These are phyloP conservation scores for Luehdorfia chinensis DNA, from an alignment of 1,140 invertebrate species.

Conservation along the genomic window DNA sequence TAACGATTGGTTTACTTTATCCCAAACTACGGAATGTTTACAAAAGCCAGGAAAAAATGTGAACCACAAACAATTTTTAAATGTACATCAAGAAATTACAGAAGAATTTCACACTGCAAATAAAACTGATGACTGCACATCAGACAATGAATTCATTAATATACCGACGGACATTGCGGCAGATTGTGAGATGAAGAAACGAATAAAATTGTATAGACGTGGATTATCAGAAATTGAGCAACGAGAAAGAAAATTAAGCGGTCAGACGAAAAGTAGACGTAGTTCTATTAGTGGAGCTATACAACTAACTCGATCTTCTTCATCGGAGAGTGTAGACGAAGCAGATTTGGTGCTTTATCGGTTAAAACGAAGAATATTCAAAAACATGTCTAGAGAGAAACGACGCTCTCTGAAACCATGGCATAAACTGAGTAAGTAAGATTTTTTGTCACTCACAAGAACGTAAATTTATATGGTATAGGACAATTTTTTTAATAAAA, in stretches of 20 bases:
- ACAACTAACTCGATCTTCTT: conserved; percentile 53
- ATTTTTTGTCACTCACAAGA: not conserved
- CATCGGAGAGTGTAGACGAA: conserved; percentile 74
- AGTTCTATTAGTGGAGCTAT: conserved; percentile 56
- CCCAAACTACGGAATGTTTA: not conserved
- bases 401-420: conserved; percentile 46
- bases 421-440: conserved; percentile 41
- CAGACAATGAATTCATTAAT: conserved; percentile 63
- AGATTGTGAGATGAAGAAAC: conserved; percentile 66
- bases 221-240: conserved; percentile 68
- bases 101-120: not conserved
- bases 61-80: not conserved
- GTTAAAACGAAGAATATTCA: conserved; percentile 70
- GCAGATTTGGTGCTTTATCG: conserved; percentile 72
- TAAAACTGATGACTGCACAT: conserved; percentile 40
- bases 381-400: conserved; percentile 71
- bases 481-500: too few relatives aligned
- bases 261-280: conserved; percentile 45
- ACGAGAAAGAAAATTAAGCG: conserved; percentile 39
- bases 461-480: not conserved
- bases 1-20: conserved; percentile 61
- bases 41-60: not conserved
- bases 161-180: conserved; percentile 61
- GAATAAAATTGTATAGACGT: conserved; percentile 71
- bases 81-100: not conserved